Evolutionary conservation across 2,113 vertebrate species (phyloP), one percentile per base, ranked within the genome.

Genomic region (Pteronura brasiliensis): DNA sequence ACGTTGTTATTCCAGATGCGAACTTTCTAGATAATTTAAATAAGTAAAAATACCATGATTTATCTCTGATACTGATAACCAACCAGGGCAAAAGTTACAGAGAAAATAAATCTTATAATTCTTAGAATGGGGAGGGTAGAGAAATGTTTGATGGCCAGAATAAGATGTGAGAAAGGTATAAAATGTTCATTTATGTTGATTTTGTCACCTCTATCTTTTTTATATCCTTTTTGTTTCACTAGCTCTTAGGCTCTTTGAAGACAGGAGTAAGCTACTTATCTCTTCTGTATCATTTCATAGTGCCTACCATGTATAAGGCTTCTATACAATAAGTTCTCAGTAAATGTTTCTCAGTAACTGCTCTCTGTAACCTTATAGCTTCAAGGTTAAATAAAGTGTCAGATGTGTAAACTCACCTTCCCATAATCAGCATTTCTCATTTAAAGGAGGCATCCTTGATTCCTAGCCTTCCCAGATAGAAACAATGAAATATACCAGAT

Each of bases 21-120:
- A 65, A 76, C 13, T 96, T 90, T 93, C 12, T 90, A 80, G 80
- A 31, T 84, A 88, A 93, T 39, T 47, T 83, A 88, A 96, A 47
- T 93, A 34, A 9, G 18, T 95, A 61, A 93, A 97, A 82, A 61
- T 77, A 27, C 6, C 44, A 57, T 76, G 31, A 36, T 81, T 92
- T 87, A 42, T 65, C 59, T 81, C n/a, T 86, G 77, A 69, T 59
- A 72, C 13, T 96, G 47, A 69, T 85, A 95, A 81, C 25, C 27
- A 84, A 57, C 20, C 25, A 36, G 34, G 23, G 9, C 36, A 31
- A 63, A 95, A 39, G 77, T 92, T 92, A 82, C n/a, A 93, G 57
- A 95, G 85, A 90, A 21, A 95, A 84, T 74, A 49, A 80, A 76
- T 96, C 34, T 93, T 96, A 79, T 1, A 83, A 74, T 88, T 96